These are phyloP conservation scores for Sycophaga agraensis DNA, from an alignment of 1,140 invertebrate genomes.

Conservation along the genomic window DNA sequence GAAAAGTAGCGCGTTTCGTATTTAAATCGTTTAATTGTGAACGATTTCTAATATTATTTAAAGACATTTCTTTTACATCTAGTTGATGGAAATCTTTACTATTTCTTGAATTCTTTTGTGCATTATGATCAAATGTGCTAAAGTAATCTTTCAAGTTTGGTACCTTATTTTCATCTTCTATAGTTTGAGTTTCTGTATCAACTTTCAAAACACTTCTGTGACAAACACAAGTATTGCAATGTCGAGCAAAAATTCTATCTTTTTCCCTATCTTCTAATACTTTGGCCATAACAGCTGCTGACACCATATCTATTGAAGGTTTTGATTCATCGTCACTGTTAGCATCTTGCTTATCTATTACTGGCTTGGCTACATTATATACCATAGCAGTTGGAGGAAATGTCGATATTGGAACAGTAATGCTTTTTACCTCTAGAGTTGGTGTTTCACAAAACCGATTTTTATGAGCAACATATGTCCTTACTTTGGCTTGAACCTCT, in stretches of 20 bases:
- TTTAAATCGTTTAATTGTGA: conserved; percentile 3
- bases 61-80: background rate
- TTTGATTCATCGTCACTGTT: conserved; percentile 59
- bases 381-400: conserved; percentile 89
- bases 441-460: conserved; percentile 56
- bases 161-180: background rate
- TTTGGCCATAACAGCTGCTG: conserved; percentile 90
- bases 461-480: conserved; percentile 72
- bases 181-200: conserved; percentile 48
- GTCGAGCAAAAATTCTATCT: conserved; percentile 69
- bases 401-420: conserved; percentile 79
- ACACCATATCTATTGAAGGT: conserved; percentile 74
- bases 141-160: conserved; percentile 19
- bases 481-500: conserved; percentile 87
- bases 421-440: conserved; percentile 66
- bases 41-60: background rate
- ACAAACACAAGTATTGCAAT: conserved; percentile 80
- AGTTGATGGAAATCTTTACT: background rate
- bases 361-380: conserved; percentile 67
- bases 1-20: conserved; percentile 5
- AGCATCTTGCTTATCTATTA: conserved; percentile 46
- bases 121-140: background rate
- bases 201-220: conserved; percentile 51
- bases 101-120: background rate
- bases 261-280: conserved; percentile 84